Conservation (phyloP, 2,888 invertebrate genomes). For the Mycalesis mineus region DNA sequence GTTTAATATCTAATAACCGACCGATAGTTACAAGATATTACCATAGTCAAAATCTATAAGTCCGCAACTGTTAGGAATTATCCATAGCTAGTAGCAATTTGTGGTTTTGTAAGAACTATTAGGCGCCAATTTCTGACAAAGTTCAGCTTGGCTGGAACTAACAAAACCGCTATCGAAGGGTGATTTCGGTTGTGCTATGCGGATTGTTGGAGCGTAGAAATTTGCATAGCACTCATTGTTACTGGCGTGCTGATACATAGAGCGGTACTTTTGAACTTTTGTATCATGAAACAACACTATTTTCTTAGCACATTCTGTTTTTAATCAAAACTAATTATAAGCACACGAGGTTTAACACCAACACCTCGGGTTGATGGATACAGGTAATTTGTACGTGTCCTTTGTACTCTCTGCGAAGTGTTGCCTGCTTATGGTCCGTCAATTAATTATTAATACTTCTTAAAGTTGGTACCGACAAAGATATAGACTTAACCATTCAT, state of each 20-base stretch:
- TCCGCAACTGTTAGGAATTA: slow-evolving; percentile 7
- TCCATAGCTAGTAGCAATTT: slow-evolving; percentile 7
- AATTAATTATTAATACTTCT: too few relatives aligned
- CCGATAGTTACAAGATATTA: background rate
- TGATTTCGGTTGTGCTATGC: slow-evolving; percentile 5
- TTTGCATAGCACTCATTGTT: background rate
- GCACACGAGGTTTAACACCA: too few relatives aligned
- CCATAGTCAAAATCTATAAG: background rate
- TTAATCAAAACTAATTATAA: too few relatives aligned
- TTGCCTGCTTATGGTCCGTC: too few relatives aligned
- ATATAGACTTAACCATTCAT: too few relatives aligned
- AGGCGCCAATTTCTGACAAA: slow-evolving; percentile 14
- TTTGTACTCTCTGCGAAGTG: too few relatives aligned
- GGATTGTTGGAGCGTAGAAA: background rate
- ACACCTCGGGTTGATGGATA: too few relatives aligned
- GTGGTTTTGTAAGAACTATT: slow-evolving; percentile 14
- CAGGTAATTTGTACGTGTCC: too few relatives aligned
- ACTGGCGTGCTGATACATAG: background rate
- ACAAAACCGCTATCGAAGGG: slow-evolving; percentile 11
- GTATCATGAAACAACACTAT: background rate
- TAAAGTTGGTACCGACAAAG: too few relatives aligned
- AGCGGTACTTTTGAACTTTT: too few relatives aligned
- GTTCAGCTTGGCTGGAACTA: slow-evolving; percentile 7
- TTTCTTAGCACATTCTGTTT: background rate
- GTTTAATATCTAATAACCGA: background rate